Evolutionary conservation across 2,113 vertebrate genomes (phyloP).

Genomic region (Chloroceryle aenea): DNA sequence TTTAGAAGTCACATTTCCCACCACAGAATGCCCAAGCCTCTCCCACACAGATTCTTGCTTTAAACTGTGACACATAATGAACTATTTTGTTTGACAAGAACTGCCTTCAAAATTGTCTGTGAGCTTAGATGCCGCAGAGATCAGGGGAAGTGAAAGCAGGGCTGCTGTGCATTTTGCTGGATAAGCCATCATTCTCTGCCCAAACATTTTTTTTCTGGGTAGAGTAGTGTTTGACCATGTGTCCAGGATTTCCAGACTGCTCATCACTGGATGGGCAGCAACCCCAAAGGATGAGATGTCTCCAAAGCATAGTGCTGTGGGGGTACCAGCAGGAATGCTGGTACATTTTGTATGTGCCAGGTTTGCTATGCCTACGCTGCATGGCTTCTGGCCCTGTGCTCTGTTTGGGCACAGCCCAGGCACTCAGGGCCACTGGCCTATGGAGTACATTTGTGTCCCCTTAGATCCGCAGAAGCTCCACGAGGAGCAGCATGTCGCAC

Average conservation of each 20-base stretch:
- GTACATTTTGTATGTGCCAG: not conserved
- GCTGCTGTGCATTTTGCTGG: not conserved
- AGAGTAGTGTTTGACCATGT: not conserved
- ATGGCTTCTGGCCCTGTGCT: accelerated
- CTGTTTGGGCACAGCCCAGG: not conserved
- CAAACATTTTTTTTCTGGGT: not conserved
- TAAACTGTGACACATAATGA: not conserved
- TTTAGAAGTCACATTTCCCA: not conserved
- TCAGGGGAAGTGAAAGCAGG: not conserved
- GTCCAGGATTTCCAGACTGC: not conserved
- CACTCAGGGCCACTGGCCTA: not conserved
- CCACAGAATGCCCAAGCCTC: not conserved
- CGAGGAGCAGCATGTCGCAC: conserved; percentile 82
- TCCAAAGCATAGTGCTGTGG: not conserved
- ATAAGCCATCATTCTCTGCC: not conserved
- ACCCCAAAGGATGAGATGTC: not conserved
- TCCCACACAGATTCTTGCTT: not conserved
- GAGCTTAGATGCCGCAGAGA: not conserved
- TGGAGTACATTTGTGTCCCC: accelerated
- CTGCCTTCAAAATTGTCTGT: not conserved
- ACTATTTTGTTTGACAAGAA: not conserved
- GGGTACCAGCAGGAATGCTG: not conserved
- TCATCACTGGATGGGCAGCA: not conserved
- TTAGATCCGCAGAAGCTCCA: conserved; percentile 81
- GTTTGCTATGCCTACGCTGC: not conserved